A percentile compares a stretch with the other conserved stretches of the same genome.
Evolutionary conservation across 2,797 vertebrate genomes (phyloP).

Genomic region (Cyclura pinguis): DNA sequence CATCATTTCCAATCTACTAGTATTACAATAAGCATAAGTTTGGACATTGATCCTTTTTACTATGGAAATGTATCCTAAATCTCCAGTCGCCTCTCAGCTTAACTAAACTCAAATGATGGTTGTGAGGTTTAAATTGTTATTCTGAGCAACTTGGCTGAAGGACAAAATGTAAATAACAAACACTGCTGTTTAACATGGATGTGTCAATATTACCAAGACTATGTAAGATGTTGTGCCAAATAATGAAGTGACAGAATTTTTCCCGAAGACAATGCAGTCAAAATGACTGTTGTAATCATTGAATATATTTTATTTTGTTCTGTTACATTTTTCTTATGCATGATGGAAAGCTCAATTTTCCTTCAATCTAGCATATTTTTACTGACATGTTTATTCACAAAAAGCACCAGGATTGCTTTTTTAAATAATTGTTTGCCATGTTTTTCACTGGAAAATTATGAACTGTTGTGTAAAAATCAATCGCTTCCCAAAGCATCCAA

Average conservation of each 20-base stretch:
- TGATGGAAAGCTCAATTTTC: slow-evolving; percentile 52
- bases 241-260: neutral
- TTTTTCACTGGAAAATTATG: too few species aligned
- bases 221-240: neutral
- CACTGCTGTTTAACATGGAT: neutral
- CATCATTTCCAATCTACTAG: neutral
- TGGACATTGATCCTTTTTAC: neutral
- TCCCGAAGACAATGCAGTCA: neutral
- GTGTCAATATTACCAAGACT: neutral
- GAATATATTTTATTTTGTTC: slow-evolving; percentile 47
- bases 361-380: slow-evolving; percentile 56
- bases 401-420: too few species aligned
- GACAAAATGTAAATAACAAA: neutral
- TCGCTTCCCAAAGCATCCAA: neutral
- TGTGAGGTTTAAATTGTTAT: neutral
- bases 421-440: too few species aligned
- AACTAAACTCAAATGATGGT: neutral
- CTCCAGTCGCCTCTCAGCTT: neutral
- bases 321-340: slow-evolving; percentile 41
- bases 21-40: neutral
- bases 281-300: slow-evolving; percentile 22
- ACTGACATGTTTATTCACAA: slow-evolving; percentile 58
- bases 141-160: neutral
- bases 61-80: neutral
- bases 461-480: too few species aligned